Evolutionary conservation across 2,113 vertebrate species (phyloP).

Genomic region (Oreochromis spilurus): DNA sequence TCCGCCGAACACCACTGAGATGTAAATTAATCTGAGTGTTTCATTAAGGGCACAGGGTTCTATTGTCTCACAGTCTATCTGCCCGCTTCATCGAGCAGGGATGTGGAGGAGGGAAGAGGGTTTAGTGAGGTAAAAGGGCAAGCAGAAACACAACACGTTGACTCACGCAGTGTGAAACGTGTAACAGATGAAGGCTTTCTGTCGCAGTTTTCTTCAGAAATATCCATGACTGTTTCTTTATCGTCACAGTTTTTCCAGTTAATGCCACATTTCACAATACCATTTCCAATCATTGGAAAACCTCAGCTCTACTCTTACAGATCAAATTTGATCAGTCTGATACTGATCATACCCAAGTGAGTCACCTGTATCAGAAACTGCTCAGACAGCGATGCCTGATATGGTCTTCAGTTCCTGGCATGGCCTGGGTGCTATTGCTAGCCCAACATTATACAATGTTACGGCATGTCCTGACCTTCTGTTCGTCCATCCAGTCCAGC

Average conservation of each 20-base stretch:
- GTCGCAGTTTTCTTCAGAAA: background rate
- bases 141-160: background rate
- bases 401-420: background rate
- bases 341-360: background rate
- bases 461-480: constrained; percentile 59
- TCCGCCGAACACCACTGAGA: background rate
- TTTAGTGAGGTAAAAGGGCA: background rate
- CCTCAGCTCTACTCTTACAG: constrained; percentile 12
- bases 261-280: constrained; percentile 2
- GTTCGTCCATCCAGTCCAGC: constrained; percentile 39
- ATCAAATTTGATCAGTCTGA: constrained; percentile 24
- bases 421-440: background rate
- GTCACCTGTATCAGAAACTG: background rate
- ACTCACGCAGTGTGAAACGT: background rate
- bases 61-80: constrained; percentile 21
- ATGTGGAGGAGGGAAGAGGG: background rate
- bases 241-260: background rate
- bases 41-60: constrained; percentile 1
- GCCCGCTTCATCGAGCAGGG: constrained; percentile 14
- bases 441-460: constrained; percentile 30
- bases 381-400: background rate
- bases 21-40: constrained; percentile 32
- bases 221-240: background rate
- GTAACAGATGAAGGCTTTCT: background rate
- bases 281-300: constrained; percentile 10